Evolutionary conservation across 2,888 invertebrate species (phyloP).

Genomic region (Idaea aversata): DNA sequence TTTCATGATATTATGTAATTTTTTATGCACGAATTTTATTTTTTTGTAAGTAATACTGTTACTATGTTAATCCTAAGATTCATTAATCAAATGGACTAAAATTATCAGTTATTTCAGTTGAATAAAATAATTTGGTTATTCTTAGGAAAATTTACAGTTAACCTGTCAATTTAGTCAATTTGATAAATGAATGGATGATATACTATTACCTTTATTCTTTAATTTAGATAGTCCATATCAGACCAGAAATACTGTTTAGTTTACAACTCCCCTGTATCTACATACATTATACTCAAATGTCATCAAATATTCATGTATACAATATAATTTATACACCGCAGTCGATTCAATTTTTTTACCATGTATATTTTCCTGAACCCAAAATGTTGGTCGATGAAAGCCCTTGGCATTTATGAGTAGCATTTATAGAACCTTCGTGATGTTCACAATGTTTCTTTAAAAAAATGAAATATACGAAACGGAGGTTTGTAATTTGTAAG

Average conservation of each 20-base stretch:
- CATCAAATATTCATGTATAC: background rate
- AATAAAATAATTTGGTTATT: no score
- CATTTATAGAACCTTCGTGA: slow-evolving; percentile 35
- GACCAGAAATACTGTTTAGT: background rate
- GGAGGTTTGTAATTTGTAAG: background rate
- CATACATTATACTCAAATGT: background rate
- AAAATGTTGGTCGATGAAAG: slow-evolving; percentile 27
- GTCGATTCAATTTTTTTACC: background rate
- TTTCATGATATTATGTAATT: no score
- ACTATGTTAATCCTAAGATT: no score
- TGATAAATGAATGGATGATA: no score
- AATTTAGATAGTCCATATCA: background rate
- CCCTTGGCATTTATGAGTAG: slow-evolving; percentile 51
- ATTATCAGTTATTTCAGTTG: no score
- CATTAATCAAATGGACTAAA: no score
- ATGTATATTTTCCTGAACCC: slow-evolving; percentile 14
- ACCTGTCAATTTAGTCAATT: no score
- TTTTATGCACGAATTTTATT: no score
- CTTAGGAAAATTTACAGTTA: no score
- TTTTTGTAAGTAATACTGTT: no score
- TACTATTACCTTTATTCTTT: background rate
- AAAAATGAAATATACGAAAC: slow-evolving; percentile 7
- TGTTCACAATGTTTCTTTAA: slow-evolving; percentile 21
- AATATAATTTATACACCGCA: background rate
- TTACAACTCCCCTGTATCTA: background rate